Base-by-base conservation (phyloP, 2,888 invertebrate genomes). In the Tenthredo scrophulariae region DNA sequence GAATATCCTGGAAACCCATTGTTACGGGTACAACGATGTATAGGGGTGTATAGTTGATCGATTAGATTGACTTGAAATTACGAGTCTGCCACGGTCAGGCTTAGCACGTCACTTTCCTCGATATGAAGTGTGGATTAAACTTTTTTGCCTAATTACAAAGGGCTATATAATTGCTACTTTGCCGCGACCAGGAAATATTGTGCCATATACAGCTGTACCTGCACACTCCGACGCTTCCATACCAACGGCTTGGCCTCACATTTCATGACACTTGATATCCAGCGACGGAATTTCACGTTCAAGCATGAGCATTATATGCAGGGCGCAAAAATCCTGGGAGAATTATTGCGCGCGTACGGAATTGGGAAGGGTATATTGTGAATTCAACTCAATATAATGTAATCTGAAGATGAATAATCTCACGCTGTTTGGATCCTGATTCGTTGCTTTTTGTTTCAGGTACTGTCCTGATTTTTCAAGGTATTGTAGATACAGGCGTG, bases 381-480 rank as follows among this genome's bases (percentile, higher is more conserved):
- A 50, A 6, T 67, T 15, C 15, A 67, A 18, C 26, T 15, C 67
- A 13, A 18, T 3, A 33, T 37, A 37, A 37, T 33, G 33, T 67
- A 40, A 40, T 9, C 22, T 40, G 22, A 72, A 72, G 72, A 43
- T 22, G 40, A 10, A 22, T 43, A 13, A 37, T 40, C 5, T 10
- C 43, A 40, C 43, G 10, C 22, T 70, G 0, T 72, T 10, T 22
- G 5, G 22, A 40, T 43, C 40, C 26, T 62, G 37, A 62, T 62
- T 37, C 33, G n/a, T 62, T 84, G 40, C 54, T 72, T 84, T 84
- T 58, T 84, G 75, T 84, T 84, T 75, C 58, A 84, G 84, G 75
- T 75, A 84, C 74, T 84, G 84, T 84, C 84, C 84, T 43, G 75
- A 84, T 84, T 75, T 84, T 75, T 84, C 75, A 75, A 84, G 84